Evolutionary conservation across 2,113 vertebrate species (phyloP).

Genomic region (Vulpes vulpes): DNA sequence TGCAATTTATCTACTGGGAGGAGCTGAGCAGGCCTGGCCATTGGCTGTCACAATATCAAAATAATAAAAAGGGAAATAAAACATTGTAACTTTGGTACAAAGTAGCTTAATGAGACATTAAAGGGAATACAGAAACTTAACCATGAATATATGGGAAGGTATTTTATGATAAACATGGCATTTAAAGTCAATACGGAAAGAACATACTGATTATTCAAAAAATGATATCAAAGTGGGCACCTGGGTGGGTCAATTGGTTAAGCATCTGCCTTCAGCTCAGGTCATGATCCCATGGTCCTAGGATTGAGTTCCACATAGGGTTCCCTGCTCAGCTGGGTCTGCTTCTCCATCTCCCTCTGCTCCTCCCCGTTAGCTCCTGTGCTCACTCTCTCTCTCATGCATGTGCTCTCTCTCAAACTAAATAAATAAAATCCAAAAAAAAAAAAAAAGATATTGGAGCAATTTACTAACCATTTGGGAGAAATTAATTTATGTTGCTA

Average conservation of each 20-base stretch:
- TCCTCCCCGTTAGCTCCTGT: too few species aligned
- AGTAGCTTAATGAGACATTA: background rate
- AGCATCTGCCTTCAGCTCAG: too few species aligned
- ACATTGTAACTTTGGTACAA: background rate
- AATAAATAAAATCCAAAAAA: background rate
- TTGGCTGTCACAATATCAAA: slow-evolving; percentile 17
- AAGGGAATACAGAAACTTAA: background rate
- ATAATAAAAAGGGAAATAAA: background rate
- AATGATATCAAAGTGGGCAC: background rate
- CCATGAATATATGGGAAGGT: background rate
- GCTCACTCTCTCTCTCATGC: too few species aligned
- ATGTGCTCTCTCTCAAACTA: too few species aligned
- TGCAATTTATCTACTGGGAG: background rate
- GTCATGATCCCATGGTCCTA: too few species aligned
- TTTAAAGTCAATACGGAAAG: background rate
- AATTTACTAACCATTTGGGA: background rate
- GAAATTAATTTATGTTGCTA: background rate
- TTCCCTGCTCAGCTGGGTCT: too few species aligned
- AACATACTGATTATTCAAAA: background rate
- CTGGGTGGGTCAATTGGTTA: too few species aligned
- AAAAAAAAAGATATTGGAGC: background rate
- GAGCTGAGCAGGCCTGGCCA: background rate
- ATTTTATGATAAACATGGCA: background rate
- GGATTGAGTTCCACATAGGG: too few species aligned
- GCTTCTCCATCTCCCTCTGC: too few species aligned